Evolutionary conservation across 2,888 invertebrate genomes (phyloP).

Genomic region (Eupeodes latifasciatus): DNA sequence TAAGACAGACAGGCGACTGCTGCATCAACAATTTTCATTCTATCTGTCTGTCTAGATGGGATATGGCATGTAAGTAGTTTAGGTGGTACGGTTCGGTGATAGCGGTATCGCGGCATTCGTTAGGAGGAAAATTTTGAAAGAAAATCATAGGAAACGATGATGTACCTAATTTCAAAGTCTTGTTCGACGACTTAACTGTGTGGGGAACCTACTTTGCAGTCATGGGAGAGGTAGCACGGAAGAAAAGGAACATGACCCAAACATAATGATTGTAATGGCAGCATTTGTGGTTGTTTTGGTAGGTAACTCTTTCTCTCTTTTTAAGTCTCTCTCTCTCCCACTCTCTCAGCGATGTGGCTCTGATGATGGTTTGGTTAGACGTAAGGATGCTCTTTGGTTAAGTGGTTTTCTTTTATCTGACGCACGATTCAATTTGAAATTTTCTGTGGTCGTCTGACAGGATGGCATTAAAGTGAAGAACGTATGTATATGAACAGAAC

Average conservation of each 20-base stretch:
- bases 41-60: constrained; percentile 24
- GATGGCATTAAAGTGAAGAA: constrained; percentile 14
- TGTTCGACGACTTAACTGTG: constrained; percentile 41
- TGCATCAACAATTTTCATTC: constrained; percentile 71
- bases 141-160: constrained; percentile 53
- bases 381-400: constrained; percentile 67
- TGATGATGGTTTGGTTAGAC: constrained; percentile 16
- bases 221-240: not conserved
- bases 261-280: constrained; percentile 53
- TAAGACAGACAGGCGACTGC: constrained; percentile 76
- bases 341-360: constrained; percentile 16
- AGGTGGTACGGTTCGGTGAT: not conserved
- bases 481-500: not conserved
- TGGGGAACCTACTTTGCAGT: constrained; percentile 34
- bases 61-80: not conserved
- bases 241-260: constrained; percentile 38
- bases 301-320: constrained; percentile 1
- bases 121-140: constrained; percentile 46
- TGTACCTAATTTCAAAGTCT: constrained; percentile 68
- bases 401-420: constrained; percentile 74
- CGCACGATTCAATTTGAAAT: constrained; percentile 68
- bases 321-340: not conserved
- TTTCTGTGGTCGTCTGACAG: constrained; percentile 40
- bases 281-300: constrained; percentile 11
- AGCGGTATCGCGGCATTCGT: not conserved